Percentiles rank a stretch among this genome's conserved stretches.
These are phyloP conservation scores for Acanthaster planci DNA, from an alignment of 35 echinoderm and acorn worm genomes.

Conservation along the genomic window DNA sequence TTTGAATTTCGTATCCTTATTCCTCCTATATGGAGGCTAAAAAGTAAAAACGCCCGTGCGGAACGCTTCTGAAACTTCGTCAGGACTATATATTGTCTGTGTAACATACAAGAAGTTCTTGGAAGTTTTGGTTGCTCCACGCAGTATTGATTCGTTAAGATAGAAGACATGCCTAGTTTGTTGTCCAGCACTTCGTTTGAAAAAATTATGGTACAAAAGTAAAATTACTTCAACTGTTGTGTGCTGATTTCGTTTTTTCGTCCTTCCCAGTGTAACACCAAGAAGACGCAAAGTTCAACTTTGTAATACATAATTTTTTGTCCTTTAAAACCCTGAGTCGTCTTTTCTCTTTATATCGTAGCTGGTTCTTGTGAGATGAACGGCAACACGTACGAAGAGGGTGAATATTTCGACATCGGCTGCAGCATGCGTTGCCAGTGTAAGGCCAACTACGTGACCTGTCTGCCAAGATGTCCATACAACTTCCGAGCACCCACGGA, in stretches of 20 bases:
- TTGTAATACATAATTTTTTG: neutral
- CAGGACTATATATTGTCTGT: too few relatives aligned
- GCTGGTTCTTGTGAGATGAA: slow-evolving; percentile 91
- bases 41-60: too few relatives aligned
- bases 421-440: slow-evolving; percentile 88
- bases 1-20: too few relatives aligned
- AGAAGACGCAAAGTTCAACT: neutral
- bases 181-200: neutral
- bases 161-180: too few relatives aligned
- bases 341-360: slow-evolving; percentile 17
- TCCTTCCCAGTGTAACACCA: neutral
- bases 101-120: too few relatives aligned
- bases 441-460: slow-evolving; percentile 53
- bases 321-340: neutral
- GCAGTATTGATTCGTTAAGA: too few relatives aligned
- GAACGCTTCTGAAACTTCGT: too few relatives aligned
- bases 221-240: neutral
- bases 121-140: too few relatives aligned
- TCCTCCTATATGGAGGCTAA: too few relatives aligned
- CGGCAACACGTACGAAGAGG: slow-evolving; percentile 93
- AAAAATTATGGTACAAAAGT: neutral
- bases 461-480: slow-evolving; percentile 68
- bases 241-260: neutral
- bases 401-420: slow-evolving; percentile 86
- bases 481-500: slow-evolving; percentile 42